Evolutionary conservation across 1,140 invertebrate genomes (phyloP).

Genomic region (Diachasmimorpha longicaudata): DNA sequence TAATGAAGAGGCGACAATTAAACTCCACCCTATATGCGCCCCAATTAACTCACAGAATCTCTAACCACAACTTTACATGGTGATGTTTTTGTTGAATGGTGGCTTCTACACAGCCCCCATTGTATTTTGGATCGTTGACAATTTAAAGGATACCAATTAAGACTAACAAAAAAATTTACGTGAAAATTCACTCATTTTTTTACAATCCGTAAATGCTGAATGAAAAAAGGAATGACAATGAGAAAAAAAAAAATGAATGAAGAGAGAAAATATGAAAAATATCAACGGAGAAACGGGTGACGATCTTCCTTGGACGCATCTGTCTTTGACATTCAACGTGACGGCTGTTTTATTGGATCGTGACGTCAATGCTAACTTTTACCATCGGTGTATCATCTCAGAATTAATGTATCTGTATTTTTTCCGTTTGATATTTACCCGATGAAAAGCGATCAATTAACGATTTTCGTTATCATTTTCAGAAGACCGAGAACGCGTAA

Average conservation of each 20-base stretch:
- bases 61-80: not conserved
- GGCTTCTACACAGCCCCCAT: not conserved
- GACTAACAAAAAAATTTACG: not conserved
- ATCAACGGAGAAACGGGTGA: not conserved
- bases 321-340: slow-evolving; percentile 39
- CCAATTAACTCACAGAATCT: slow-evolving; percentile 11
- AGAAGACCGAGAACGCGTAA: too few relatives aligned
- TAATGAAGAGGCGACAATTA: slow-evolving; percentile 31
- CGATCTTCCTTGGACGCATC: slow-evolving; percentile 30
- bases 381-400: slow-evolving; percentile 35
- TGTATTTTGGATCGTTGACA: not conserved
- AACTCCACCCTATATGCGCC: slow-evolving; percentile 6
- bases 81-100: not conserved
- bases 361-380: slow-evolving; percentile 43
- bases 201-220: too few relatives aligned
- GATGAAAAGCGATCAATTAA: not conserved
- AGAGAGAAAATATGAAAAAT: not conserved
- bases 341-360: slow-evolving; percentile 44
- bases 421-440: slow-evolving; percentile 36
- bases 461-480: too few relatives aligned
- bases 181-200: too few relatives aligned
- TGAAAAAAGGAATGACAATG: too few relatives aligned
- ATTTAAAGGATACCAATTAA: not conserved
- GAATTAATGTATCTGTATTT: slow-evolving; percentile 25
- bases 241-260: not conserved